Percentiles rank a stretch among this genome's conserved stretches.
These are phyloP conservation scores for Strigamia transsilvanica DNA, from an alignment of 2,888 invertebrate genomes.

Conservation along the genomic window DNA sequence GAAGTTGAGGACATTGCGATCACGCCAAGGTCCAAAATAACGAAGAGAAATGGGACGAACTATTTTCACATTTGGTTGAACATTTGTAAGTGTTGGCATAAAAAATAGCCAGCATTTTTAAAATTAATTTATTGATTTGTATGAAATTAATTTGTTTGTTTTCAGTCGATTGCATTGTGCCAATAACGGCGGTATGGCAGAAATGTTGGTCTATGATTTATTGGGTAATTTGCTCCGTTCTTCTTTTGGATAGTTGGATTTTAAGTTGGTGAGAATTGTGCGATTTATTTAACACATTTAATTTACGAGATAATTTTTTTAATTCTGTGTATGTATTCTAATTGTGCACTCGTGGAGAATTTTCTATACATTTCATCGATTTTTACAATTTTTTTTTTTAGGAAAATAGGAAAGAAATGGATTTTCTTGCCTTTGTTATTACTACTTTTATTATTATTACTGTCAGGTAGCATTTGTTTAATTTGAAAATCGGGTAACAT, in stretches of 20 bases:
- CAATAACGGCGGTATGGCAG: neutral
- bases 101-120: neutral
- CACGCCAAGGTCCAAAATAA: neutral
- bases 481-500: no score
- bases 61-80: neutral
- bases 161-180: constrained; percentile 29
- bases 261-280: constrained; percentile 48
- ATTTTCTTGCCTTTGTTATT: neutral
- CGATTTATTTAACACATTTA: neutral
- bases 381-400: neutral
- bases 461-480: neutral
- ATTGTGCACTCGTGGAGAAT: no score
- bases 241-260: constrained; percentile 56
- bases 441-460: neutral
- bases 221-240: constrained; percentile 53
- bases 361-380: neutral
- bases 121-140: neutral
- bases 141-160: neutral
- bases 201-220: constrained; percentile 54
- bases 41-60: neutral
- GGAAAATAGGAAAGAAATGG: neutral
- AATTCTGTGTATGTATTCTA: no score
- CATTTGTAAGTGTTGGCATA: neutral
- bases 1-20: neutral
- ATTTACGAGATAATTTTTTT: neutral